Base-by-base conservation (phyloP, 2,888 invertebrate genomes). In the Thyatira batis region DNA sequence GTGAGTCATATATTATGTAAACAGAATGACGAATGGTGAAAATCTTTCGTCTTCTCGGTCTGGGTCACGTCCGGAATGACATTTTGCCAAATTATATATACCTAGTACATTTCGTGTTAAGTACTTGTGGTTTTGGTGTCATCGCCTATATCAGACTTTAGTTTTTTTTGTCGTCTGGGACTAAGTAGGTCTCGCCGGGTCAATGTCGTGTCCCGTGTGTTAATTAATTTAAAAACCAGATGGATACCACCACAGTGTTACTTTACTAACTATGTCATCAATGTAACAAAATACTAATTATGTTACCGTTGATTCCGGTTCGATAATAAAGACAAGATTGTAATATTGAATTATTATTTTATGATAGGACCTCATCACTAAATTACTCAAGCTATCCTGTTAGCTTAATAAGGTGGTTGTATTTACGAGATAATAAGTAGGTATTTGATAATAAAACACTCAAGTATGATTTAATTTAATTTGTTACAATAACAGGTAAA, bases 1-100 rank as follows among this genome's bases (percentile, higher is more conserved):
- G 28, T 76, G 74, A 79, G 58, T 73, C 75, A 74, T 63, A 52
- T 61, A 54, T 81, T 75, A 80, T 76, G 78, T 71, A 76, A 78
- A 81, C 67, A 66, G 50, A 71, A 39, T 79, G 79, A 81, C 79
- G 70, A 80, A 78, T 72, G 61, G 73, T 58, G 73, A 78, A 77
- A 74, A 73, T 64, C 60, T 58, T 53, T 30, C 8, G 27, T 51
- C 39, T 55, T 55, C 52, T 49, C 57, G 45, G 65, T 69, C 68
- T 71, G 54, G 67, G 70, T 63, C 61, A 64, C 57, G 63, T 58
- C 63, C 69, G 67, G 63, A 67, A 66, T 51, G 52, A 21, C 43
- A 48, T 11, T 60, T 58, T 61, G 63, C 56, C 64, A 63, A 67
- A 46, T 46, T 30, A 45, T 49, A n/a, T n/a, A n/a, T n/a, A n/a